Conservation (phyloP, 2,888 invertebrate species). For the Chorisops tibialis region DNA sequence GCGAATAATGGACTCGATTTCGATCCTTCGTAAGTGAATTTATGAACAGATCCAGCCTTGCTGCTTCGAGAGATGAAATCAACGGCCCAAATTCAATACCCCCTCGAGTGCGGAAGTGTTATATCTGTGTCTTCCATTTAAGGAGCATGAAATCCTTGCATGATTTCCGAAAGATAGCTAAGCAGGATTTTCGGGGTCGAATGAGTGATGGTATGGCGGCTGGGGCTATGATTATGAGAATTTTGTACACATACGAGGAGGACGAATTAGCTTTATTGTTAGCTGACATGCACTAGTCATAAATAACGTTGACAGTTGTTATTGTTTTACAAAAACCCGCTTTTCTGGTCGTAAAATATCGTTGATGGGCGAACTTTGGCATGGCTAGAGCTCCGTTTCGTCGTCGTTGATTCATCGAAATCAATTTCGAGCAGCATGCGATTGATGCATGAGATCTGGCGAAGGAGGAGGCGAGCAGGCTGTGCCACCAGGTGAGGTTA, state of each 20-base stretch:
- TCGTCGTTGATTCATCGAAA: not conserved
- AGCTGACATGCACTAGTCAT: slow-evolving; percentile 20
- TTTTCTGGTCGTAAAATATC: slow-evolving; percentile 15
- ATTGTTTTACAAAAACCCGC: slow-evolving; percentile 15
- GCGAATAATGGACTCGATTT: too few species aligned
- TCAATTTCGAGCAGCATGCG: slow-evolving; percentile 12
- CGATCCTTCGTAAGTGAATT: too few species aligned
- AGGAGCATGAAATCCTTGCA: too few species aligned
- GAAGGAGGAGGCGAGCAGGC: not conserved
- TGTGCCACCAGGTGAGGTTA: not conserved
- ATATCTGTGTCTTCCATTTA: too few species aligned
- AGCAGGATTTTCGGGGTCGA: too few species aligned
- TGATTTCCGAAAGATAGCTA: too few species aligned
- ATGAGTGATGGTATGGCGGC: too few species aligned
- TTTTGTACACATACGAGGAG: not conserved
- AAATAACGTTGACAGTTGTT: slow-evolving; percentile 25
- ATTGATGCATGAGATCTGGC: slow-evolving; percentile 5
- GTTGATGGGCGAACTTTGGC: not conserved
- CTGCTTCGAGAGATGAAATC: too few species aligned
- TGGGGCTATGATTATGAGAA: too few species aligned
- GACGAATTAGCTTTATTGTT: slow-evolving; percentile 20
- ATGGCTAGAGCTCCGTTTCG: not conserved
- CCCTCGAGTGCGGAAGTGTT: too few species aligned
- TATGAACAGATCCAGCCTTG: too few species aligned
- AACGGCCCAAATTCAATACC: too few species aligned